Conservation (phyloP, 2,888 invertebrate species). For the Hirtodrosophila duncani region DNA sequence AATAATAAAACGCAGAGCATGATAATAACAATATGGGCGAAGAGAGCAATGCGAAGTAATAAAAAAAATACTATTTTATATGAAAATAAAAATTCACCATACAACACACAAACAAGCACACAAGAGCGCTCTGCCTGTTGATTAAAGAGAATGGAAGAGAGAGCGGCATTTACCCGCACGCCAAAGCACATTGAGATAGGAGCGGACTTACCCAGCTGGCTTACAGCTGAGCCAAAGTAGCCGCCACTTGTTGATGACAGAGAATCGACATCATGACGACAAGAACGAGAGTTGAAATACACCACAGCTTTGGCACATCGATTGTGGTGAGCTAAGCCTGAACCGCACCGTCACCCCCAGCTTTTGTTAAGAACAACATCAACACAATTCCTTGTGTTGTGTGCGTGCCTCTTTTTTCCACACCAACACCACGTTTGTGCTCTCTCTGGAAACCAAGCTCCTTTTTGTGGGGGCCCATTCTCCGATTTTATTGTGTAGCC, state of each 20-base stretch:
- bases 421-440: constrained; percentile 11
- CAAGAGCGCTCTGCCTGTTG: constrained; percentile 31
- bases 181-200: constrained; percentile 53
- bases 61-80: too few relatives aligned
- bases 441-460: constrained; percentile 32
- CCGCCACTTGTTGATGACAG: constrained; percentile 64
- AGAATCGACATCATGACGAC: constrained; percentile 1
- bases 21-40: constrained; percentile 44
- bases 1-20: constrained; percentile 58
- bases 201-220: constrained; percentile 19
- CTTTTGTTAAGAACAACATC: constrained; percentile 5
- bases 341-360: not conserved
- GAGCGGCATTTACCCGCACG: constrained; percentile 23
- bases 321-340: constrained; percentile 35
- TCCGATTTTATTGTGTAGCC: not conserved
- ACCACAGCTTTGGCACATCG: constrained; percentile 34
- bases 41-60: too few relatives aligned
- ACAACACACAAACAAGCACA: too few relatives aligned
- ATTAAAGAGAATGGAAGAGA: constrained; percentile 19
- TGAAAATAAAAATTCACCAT: constrained; percentile 52
- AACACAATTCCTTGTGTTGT: too few relatives aligned
- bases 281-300: constrained; percentile 15
- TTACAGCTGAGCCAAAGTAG: constrained; percentile 25
- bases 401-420: too few relatives aligned
- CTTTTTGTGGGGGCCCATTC: constrained; percentile 26